Percentiles rank a stretch among this genome's conserved stretches.
Conservation (phyloP, 2,113 vertebrate species). For the Oncorhynchus nerka region DNA sequence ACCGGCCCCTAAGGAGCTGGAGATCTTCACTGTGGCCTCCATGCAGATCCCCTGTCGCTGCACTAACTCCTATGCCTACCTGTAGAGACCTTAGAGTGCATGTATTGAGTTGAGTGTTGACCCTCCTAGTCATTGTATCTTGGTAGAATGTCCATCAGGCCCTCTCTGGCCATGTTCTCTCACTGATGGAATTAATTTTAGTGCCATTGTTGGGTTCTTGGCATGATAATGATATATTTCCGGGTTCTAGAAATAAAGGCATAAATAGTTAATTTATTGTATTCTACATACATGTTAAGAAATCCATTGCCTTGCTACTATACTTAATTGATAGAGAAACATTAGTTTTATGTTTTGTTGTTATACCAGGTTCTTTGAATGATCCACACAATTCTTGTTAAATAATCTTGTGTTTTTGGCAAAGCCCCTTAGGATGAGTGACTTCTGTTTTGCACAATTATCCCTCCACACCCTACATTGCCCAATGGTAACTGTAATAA, state of each 20-base stretch:
- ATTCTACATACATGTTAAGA: constrained; percentile 24
- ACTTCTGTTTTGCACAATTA: constrained; percentile 72
- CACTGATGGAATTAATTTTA: constrained; percentile 16
- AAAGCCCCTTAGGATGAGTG: not conserved
- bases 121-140: constrained; percentile 7
- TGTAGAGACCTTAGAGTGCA: constrained; percentile 71
- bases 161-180: constrained; percentile 16
- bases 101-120: constrained; percentile 1
- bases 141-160: constrained; percentile 2
- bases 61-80: constrained; percentile 94
- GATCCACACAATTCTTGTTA: constrained; percentile 25
- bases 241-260: constrained; percentile 18
- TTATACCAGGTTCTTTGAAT: constrained; percentile 25
- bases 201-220: constrained; percentile 16
- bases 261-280: constrained; percentile 41
- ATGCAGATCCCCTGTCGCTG: constrained; percentile 97
- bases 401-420: not conserved
- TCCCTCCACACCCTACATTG: constrained; percentile 3
- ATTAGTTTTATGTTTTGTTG: constrained; percentile 10
- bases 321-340: constrained; percentile 26
- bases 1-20: constrained; percentile 85
- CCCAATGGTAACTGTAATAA: not conserved
- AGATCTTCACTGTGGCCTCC: constrained; percentile 93
- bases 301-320: constrained; percentile 20
- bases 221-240: constrained; percentile 34